Conservation (phyloP, 1,140 invertebrate species). For the Meloidogyne chitwoodi region DNA sequence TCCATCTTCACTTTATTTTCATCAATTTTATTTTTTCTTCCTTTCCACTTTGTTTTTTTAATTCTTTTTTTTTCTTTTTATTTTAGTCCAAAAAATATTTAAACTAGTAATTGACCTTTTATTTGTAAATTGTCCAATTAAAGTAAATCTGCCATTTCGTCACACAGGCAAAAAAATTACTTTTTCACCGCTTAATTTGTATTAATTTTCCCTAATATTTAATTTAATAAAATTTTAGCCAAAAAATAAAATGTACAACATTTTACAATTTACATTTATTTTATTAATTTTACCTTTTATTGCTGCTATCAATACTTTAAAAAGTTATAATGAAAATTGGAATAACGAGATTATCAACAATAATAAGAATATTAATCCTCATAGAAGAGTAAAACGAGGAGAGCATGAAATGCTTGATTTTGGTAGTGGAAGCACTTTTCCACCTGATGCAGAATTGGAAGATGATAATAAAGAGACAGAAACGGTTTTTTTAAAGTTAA, state of each 20-base stretch:
- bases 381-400: neutral
- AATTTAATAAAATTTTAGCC: too few species aligned
- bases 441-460: conserved; percentile 19
- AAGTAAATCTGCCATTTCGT: too few species aligned
- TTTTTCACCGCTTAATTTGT: too few species aligned
- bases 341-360: neutral
- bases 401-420: conserved; percentile 13
- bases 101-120: neutral
- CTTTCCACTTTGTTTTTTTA: neutral
- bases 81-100: too few species aligned
- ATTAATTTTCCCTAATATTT: too few species aligned
- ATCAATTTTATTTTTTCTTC: too few species aligned
- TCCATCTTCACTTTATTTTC: neutral
- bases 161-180: too few species aligned
- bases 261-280: too few species aligned
- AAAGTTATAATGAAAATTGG: neutral
- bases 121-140: too few species aligned
- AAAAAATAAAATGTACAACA: too few species aligned
- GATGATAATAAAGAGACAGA: conserved; percentile 22
- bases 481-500: neutral
- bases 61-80: neutral
- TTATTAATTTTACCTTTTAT: neutral
- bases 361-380: neutral
- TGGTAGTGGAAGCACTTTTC: conserved; percentile 10
- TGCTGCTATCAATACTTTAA: neutral